Conservation (phyloP, 2,888 invertebrate species). For the Sarcophaga rosellei region DNA sequence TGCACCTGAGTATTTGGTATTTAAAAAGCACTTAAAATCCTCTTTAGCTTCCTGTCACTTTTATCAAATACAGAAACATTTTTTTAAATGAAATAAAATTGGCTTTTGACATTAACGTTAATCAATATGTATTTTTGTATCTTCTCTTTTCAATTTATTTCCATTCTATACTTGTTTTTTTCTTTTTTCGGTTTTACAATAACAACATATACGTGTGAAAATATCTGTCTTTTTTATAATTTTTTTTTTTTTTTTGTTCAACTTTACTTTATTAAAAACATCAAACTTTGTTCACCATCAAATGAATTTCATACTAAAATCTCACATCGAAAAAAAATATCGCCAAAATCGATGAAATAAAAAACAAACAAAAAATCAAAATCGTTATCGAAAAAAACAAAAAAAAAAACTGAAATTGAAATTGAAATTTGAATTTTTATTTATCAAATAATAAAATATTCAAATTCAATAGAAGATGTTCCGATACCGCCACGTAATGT, state of each 20-base stretch:
- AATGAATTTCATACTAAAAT: conserved; percentile 59
- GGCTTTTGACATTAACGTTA: conserved; percentile 58
- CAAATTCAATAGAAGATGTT: conserved; percentile 80
- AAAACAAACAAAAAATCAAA: conserved; percentile 74
- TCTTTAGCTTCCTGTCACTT: conserved; percentile 48
- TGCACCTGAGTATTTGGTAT: not conserved
- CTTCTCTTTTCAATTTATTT: conserved; percentile 64
- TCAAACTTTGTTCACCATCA: conserved; percentile 61
- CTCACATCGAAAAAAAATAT: conserved; percentile 49
- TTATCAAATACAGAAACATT: conserved; percentile 1
- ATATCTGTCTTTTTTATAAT: conserved; percentile 43
- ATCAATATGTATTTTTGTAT: conserved; percentile 62
- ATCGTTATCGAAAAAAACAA: conserved; percentile 64
- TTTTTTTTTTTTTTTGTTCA: conserved; percentile 27
- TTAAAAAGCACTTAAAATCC: conserved; percentile 39
- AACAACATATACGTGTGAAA: conserved; percentile 27
- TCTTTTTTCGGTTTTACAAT: conserved; percentile 44
- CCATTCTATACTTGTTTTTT: conserved; percentile 57
- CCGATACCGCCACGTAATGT: conserved; percentile 81
- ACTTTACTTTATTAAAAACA: not conserved
- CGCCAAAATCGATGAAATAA: conserved; percentile 18
- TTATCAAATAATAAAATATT: conserved; percentile 74
- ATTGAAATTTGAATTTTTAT: conserved; percentile 76
- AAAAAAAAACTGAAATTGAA: conserved; percentile 68
- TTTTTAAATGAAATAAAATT: conserved; percentile 50